Percentiles rank a stretch among this genome's conserved stretches.
Conservation (phyloP, 2,888 invertebrate species). For the Dione vanillae region DNA sequence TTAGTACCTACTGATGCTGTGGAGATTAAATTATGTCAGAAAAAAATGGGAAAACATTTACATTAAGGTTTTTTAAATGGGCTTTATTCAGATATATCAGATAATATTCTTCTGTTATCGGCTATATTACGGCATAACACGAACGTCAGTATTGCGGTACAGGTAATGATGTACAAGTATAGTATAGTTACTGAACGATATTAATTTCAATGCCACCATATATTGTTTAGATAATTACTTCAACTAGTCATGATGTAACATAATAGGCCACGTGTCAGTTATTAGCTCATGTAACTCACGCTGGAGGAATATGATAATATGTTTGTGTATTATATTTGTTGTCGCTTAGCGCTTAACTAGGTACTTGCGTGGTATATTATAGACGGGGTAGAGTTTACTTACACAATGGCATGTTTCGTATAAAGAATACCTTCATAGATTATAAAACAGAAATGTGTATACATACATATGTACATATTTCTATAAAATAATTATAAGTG, state of each 20-base stretch:
- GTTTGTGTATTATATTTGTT: constrained; percentile 1
- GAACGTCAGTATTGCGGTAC: not conserved
- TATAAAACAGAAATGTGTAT: not conserved
- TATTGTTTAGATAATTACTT: constrained; percentile 40
- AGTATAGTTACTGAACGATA: not conserved
- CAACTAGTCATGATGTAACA: constrained; percentile 31
- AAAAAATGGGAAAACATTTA: too few relatives aligned
- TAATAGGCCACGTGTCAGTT: constrained; percentile 37
- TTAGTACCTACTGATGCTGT: too few relatives aligned
- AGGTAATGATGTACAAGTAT: not conserved
- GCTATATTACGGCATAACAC: not conserved
- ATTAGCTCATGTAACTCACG: constrained; percentile 29
- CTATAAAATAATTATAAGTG: too few relatives aligned
- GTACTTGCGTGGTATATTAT: constrained; percentile 18
- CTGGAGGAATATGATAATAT: constrained; percentile 19
- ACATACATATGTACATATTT: too few relatives aligned
- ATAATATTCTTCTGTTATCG: too few relatives aligned
- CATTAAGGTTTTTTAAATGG: too few relatives aligned
- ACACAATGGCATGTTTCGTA: constrained; percentile 1
- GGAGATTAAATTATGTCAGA: too few relatives aligned
- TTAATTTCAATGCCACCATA: constrained; percentile 31
- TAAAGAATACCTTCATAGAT: not conserved
- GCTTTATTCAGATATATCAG: too few relatives aligned
- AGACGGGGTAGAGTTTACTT: constrained; percentile 12
- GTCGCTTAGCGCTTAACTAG: not conserved